phyloP scores from a whole-genome alignment of 2,797 vertebrate species.

The Halcyon badia region DNA sequence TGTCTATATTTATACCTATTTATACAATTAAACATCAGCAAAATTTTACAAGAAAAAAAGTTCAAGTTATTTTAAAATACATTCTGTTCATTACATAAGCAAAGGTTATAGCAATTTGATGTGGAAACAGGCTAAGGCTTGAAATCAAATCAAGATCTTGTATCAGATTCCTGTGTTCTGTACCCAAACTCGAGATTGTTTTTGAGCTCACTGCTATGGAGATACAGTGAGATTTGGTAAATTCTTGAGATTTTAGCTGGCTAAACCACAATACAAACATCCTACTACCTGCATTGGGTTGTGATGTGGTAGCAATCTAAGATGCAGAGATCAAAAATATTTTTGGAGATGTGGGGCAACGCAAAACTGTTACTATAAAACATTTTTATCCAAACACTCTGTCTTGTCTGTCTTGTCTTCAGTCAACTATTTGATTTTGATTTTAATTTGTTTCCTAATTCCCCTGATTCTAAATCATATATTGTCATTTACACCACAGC shows the following conservation, averaged over 20 bases:
- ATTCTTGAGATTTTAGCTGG: not conserved
- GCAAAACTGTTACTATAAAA: not conserved
- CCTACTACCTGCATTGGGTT: not conserved
- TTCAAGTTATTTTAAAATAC: not conserved
- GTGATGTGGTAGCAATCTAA: not conserved
- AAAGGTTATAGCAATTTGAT: not conserved
- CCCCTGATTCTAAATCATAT: not conserved
- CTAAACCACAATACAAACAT: not conserved
- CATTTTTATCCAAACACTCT: not conserved
- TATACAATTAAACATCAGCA: not conserved
- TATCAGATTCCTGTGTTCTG: not conserved
- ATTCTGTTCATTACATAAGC: not conserved
- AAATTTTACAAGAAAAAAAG: not conserved
- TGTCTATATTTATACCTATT: not conserved
- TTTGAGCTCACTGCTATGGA: not conserved
- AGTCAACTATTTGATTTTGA: not conserved
- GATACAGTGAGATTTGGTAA: not conserved
- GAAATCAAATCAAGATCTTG: not conserved
- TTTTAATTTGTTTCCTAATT: not conserved
- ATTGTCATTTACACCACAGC: not conserved
- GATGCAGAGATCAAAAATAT: not conserved
- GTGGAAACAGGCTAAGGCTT: not conserved
- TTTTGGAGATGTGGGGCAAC: not conserved
- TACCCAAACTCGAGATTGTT: not conserved
- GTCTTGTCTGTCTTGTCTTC: not conserved